Base-by-base conservation (phyloP, 2,888 invertebrate species). In the Lasioglossum leucozonium region DNA sequence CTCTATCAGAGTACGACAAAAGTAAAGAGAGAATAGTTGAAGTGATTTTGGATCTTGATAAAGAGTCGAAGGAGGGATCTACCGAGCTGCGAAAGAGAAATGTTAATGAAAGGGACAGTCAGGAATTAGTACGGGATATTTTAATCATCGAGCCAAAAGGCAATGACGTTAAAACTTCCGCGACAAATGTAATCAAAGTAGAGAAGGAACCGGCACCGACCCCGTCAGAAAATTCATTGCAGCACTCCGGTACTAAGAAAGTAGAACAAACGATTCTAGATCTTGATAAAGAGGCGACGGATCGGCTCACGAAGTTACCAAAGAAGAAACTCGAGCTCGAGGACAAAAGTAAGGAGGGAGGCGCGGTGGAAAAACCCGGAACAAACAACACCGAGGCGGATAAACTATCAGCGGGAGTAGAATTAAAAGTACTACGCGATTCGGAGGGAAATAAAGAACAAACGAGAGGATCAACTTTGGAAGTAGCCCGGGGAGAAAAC, bases 231-330 rank as follows among this genome's bases (percentile, higher is more conserved):
- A 47, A 72, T 72, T 71, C 11, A 16, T 47, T 37, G 3, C 26
- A 72, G 62, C 2, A 40, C 71, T 18, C n/a, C 4, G 30, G 11
- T 6, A 42, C 34, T 13, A 5, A 44, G 13, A 34, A n/a, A 16
- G 26, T 13, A 2, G 18, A 72, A 34, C 13, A 74, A 58, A 44
- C 2, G 30, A 71, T 82, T 40, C 47, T 34, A 22, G 40, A n/a
- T 16, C 11, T 22, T 2, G 73, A 71, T 47, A 72, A 76, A 37
- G 76, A 55, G 2, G 10, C 22, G 26, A 34, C 22, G 44, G 26
- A 76, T 47, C 65, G n/a, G n/a, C n/a, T 44, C 42, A 30, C 65
- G 13, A 62, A 75, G 76, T 76, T 65, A 22, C 69, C 37, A 58
- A 16, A 4, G n/a, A 16, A 37, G 34, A 22, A 74, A 26, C 42